Base-by-base conservation (phyloP, 1,140 invertebrate genomes). In the Galendromus occidentalis region DNA sequence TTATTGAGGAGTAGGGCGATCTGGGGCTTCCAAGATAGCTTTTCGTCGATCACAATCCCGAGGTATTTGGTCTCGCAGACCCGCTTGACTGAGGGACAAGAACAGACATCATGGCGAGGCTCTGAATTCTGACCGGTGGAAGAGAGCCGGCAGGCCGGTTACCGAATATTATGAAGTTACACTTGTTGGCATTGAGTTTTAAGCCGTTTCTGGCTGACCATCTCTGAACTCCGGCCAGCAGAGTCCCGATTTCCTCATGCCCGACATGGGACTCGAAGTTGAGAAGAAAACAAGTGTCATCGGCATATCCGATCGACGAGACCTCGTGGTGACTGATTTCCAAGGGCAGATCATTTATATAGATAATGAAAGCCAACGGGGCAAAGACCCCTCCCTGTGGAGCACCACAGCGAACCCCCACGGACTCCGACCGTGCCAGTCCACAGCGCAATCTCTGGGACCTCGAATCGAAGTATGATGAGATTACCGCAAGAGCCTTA, bases 331-430 rank as follows among this genome's bases (percentile, higher is more conserved):
- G 2, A 45, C 1, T 67, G 45, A 63, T 6, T 17, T 25, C 64
- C n/a, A 20, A n/a, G 55, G 64, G 22, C 14, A 67, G 25, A 29
- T 66, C 66, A 45, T 67, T 67, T n/a, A 45, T 67, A 33, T 67
- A 66, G 7, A 63, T 59, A 1, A 59, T 63, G 28, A 42, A 66
- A 7, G 44, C 29, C 25, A 44, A 18, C 12, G 42, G 64, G 22
- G 28, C 55, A 1, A 7, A 45, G 29, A 42, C 42, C 29, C 55
- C 66, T 39, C 55, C 55, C 39, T 66, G 66, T 14, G 55, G 55
- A 1, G 64, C 42, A n/a, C 55, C 42, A 14, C 0, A 63, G 30
- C 64, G 25, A 2, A 66, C 33, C 1, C 45, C 55, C 33, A 47
- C 64, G 17, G 22, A 44, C 9, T 64, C 47, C 5, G 55, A 66